A percentile compares a stretch with the other conserved stretches of the same genome.
Evolutionary conservation across 2,797 vertebrate genomes (phyloP).

Genomic region (Craterocephalus amniculus): DNA sequence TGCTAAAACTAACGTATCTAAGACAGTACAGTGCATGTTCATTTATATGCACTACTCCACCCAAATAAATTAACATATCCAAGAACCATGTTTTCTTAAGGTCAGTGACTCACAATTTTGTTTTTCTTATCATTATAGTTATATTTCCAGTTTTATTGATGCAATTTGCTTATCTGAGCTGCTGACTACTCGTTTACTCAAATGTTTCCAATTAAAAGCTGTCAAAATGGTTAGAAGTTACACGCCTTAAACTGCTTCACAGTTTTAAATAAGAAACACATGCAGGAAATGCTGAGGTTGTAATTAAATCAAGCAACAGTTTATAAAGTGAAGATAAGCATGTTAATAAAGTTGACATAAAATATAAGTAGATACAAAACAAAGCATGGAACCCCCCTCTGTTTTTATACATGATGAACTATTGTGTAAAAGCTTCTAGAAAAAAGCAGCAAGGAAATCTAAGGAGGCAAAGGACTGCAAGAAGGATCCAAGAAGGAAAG

Average conservation of each 20-base stretch:
- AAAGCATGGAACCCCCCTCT: not conserved
- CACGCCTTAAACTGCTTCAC: not conserved
- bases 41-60: too few species aligned
- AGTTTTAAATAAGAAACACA: slow-evolving; percentile 34
- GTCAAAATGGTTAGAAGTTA: not conserved
- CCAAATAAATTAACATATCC: too few species aligned
- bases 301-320: slow-evolving; percentile 4
- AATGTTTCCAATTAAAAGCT: slow-evolving; percentile 28
- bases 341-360: not conserved
- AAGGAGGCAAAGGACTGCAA: slow-evolving; percentile 8
- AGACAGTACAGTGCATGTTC: too few species aligned
- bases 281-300: slow-evolving; percentile 39
- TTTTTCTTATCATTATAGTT: too few species aligned
- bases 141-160: too few species aligned
- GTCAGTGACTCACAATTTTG: too few species aligned
- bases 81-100: too few species aligned
- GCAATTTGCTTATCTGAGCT: too few species aligned
- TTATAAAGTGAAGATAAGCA: slow-evolving; percentile 6
- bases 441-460: not conserved
- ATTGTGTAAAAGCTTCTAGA: slow-evolving; percentile 1
- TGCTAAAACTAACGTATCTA: too few species aligned
- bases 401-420: not conserved
- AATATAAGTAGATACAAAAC: not conserved
- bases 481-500: not conserved
- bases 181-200: not conserved